phyloP scores from a whole-genome alignment of 2,888 invertebrate genomes.

The Muschampia plurimacula region DNA sequence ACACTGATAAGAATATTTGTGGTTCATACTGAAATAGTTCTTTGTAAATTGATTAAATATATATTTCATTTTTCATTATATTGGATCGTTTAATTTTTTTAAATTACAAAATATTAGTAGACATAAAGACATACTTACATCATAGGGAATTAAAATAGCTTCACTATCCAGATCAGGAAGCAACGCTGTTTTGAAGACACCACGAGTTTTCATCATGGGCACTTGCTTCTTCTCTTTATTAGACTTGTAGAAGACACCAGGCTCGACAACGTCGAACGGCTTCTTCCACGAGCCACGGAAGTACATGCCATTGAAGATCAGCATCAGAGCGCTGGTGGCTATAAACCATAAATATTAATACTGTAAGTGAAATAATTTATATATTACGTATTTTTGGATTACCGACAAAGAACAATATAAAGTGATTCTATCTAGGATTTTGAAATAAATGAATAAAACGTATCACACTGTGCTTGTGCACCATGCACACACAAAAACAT shows the following conservation, averaged over 20 bases:
- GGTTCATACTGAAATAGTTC: too few relatives aligned
- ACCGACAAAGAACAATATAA: too few relatives aligned
- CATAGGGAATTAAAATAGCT: constrained; percentile 90
- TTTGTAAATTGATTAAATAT: too few relatives aligned
- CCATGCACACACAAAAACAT: too few relatives aligned
- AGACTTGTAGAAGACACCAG: constrained; percentile 88
- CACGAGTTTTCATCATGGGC: constrained; percentile 89
- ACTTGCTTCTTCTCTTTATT: constrained; percentile 86
- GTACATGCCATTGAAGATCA: constrained; percentile 91
- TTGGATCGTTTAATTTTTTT: too few relatives aligned
- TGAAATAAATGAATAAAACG: too few relatives aligned
- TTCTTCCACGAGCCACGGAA: constrained; percentile 92
- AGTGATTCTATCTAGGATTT: too few relatives aligned
- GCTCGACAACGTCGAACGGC: constrained; percentile 85
- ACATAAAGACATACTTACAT: constrained; percentile 76
- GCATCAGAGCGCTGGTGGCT: constrained; percentile 86
- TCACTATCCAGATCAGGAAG: constrained; percentile 88
- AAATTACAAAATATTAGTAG: too few relatives aligned
- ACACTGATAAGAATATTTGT: too few relatives aligned
- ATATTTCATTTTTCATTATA: too few relatives aligned
- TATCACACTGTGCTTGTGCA: too few relatives aligned
- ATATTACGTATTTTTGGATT: too few relatives aligned
- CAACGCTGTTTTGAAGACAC: constrained; percentile 86
- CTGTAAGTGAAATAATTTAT: background rate
- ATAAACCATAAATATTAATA: constrained; percentile 41